Percentiles rank a stretch among this genome's conserved stretches.
phyloP scores from a whole-genome alignment of 2,797 vertebrate genomes.

The Gouania willdenowi region DNA sequence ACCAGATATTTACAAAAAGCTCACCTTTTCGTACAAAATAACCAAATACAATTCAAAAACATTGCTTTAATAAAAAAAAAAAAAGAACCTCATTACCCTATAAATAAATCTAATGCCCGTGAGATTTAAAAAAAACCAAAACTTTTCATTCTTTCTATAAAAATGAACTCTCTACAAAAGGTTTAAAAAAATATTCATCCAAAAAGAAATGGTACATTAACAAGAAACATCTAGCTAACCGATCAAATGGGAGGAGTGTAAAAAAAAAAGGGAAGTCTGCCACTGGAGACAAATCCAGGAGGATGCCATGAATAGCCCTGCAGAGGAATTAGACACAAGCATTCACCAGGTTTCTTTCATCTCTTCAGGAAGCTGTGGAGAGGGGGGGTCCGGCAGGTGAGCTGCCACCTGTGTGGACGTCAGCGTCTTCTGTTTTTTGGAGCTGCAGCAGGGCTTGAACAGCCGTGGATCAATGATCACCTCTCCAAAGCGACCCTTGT shows the following conservation, averaged over 20 bases:
- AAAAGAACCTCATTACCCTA: constrained; percentile 62
- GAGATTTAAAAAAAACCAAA: too few species aligned
- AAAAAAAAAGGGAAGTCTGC: constrained; percentile 70
- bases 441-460: constrained; percentile 83
- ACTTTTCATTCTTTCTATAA: constrained; percentile 19
- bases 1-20: constrained; percentile 69
- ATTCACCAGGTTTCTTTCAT: constrained; percentile 77
- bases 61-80: constrained; percentile 51
- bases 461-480: constrained; percentile 83
- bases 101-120: constrained; percentile 81
- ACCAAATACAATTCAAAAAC: constrained; percentile 29
- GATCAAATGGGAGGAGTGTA: constrained; percentile 37
- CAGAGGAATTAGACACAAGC: constrained; percentile 34
- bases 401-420: constrained; percentile 56
- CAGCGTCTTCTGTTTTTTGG: constrained; percentile 73
- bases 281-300: constrained; percentile 83
- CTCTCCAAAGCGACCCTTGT: constrained; percentile 82
- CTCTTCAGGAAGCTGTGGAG: constrained; percentile 57
- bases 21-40: constrained; percentile 56
- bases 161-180: constrained; percentile 62
- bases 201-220: constrained; percentile 36
- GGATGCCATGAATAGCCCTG: constrained; percentile 59
- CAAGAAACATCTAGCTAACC: constrained; percentile 47
- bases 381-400: constrained; percentile 57
- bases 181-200: constrained; percentile 48